phyloP scores from a whole-genome alignment of 2,888 invertebrate genomes.

The Drosophila robusta region DNA sequence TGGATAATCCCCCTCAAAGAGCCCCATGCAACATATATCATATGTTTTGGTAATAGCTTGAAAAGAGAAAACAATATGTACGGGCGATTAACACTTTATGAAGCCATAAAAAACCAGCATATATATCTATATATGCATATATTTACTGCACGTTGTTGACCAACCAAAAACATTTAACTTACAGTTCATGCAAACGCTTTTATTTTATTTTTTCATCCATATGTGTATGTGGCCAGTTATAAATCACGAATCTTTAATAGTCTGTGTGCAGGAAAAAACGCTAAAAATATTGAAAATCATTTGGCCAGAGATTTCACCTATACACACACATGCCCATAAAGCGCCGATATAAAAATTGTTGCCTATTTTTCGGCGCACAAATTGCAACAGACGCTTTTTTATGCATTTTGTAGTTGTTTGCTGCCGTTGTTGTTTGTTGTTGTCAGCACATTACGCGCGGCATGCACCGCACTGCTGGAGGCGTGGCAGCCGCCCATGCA shows the following conservation, averaged over 20 bases:
- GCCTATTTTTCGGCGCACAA: slow-evolving; percentile 68
- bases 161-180: slow-evolving; percentile 52
- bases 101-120: slow-evolving; percentile 34
- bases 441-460: slow-evolving; percentile 68
- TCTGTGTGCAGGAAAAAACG: slow-evolving; percentile 30
- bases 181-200: slow-evolving; percentile 36
- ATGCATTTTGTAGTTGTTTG: slow-evolving; percentile 30
- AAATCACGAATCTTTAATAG: slow-evolving; percentile 77
- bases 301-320: slow-evolving; percentile 46
- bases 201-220: slow-evolving; percentile 12
- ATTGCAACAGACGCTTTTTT: slow-evolving; percentile 73
- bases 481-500: slow-evolving; percentile 30
- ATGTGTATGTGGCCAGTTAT: slow-evolving; percentile 50
- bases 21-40: slow-evolving; percentile 8
- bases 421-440: slow-evolving; percentile 44
- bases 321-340: slow-evolving; percentile 28
- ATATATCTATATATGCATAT: slow-evolving; percentile 1
- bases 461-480: slow-evolving; percentile 23
- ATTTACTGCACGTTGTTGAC: slow-evolving; percentile 29
- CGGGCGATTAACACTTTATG: slow-evolving; percentile 56
- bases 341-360: slow-evolving; percentile 49
- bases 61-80: slow-evolving; percentile 26
- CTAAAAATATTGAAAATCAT: slow-evolving; percentile 56
- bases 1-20: not conserved
- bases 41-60: slow-evolving; percentile 9